Percentiles rank a stretch among this genome's conserved stretches.
Evolutionary conservation across 2,113 vertebrate genomes (phyloP).

Genomic region (Peromyscus leucopus): DNA sequence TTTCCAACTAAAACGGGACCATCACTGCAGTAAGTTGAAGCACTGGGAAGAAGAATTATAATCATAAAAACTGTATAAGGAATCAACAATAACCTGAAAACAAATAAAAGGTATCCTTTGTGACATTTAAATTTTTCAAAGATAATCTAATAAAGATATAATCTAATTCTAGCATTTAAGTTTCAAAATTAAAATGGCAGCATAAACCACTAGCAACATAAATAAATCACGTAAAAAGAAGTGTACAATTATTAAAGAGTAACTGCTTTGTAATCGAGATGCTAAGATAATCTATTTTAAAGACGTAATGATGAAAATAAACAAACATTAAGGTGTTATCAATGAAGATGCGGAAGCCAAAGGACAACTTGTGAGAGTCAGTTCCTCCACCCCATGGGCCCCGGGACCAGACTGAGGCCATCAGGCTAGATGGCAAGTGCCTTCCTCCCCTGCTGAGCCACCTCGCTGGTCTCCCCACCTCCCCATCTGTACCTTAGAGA

Average conservation of each 20-base stretch:
- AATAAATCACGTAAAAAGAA: conserved; percentile 52
- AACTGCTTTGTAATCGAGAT: conserved; percentile 1
- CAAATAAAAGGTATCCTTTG: neutral
- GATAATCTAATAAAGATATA: neutral
- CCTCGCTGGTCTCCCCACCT: neutral
- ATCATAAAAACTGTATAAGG: neutral
- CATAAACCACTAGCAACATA: conserved; percentile 14
- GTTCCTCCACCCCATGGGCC: neutral
- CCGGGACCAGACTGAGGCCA: neutral
- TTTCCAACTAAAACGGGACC: conserved; percentile 30
- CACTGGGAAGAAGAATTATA: neutral
- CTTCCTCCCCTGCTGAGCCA: neutral
- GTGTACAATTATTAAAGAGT: conserved; percentile 18
- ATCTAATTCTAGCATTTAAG: conserved; percentile 41
- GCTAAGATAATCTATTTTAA: conserved; percentile 59
- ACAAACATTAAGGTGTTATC: neutral
- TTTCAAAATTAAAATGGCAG: conserved; percentile 53
- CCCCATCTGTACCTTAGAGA: neutral
- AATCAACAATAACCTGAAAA: conserved; percentile 29
- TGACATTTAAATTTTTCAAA: conserved; percentile 51
- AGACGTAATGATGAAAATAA: neutral
- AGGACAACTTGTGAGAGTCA: no score
- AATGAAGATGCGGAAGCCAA: neutral
- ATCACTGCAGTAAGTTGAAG: conserved; percentile 3
- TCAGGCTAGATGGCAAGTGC: neutral